Percentiles rank a stretch among this genome's conserved stretches.
These are phyloP conservation scores for Thryonomys swinderianus DNA, from an alignment of 2,113 vertebrate species.

Conservation along the genomic window DNA sequence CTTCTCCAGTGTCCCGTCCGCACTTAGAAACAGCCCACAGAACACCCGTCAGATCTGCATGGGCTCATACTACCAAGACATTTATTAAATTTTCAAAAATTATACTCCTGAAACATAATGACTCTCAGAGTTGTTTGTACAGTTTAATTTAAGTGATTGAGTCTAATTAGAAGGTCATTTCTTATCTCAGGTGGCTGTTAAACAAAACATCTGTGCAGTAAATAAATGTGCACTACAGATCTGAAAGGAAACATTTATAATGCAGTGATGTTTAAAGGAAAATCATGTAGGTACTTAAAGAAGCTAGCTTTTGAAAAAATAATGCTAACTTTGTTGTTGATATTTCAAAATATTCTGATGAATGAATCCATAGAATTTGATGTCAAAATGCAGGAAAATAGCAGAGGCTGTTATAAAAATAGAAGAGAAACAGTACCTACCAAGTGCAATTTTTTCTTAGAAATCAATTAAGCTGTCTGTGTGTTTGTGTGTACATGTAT, in stretches of 20 bases:
- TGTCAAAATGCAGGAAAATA: not conserved
- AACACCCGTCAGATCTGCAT: not conserved
- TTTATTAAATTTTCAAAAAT: not conserved
- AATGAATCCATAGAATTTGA: not conserved
- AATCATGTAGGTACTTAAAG: not conserved
- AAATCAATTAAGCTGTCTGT: not conserved
- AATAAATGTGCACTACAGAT: not conserved
- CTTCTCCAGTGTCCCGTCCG: not conserved
- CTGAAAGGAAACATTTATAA: not conserved
- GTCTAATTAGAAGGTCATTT: not conserved
- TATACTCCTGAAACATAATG: not conserved
- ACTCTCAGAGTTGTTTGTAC: not conserved
- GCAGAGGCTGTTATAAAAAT: not conserved
- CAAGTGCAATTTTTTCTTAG: not conserved
- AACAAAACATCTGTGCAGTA: not conserved
- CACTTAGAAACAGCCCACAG: not conserved
- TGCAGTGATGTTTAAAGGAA: not conserved
- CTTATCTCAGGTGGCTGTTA: not conserved
- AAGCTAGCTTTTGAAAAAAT: not conserved
- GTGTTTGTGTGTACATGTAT: not conserved
- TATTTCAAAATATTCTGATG: not conserved
- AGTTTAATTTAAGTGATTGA: slow-evolving; percentile 22
- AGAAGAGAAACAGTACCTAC: not conserved
- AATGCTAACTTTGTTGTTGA: not conserved
- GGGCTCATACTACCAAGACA: not conserved